Percentiles rank a stretch among this genome's conserved stretches.
phyloP scores from a whole-genome alignment of 2,888 invertebrate species.

The Thelaira solivaga region DNA sequence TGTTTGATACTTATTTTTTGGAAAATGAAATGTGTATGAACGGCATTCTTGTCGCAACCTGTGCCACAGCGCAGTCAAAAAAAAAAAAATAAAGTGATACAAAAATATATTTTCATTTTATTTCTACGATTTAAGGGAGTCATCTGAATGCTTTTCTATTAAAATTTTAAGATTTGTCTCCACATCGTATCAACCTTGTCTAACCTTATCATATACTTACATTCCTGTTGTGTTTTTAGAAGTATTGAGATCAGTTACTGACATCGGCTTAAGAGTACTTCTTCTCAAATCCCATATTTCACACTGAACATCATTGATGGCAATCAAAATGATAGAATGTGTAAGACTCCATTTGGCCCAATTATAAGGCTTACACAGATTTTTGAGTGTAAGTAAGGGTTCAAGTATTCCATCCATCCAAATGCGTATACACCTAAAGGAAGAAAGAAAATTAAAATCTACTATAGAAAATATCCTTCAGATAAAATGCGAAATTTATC shows the following conservation, averaged over 20 bases:
- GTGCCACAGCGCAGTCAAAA: no score
- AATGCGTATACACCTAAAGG: slow-evolving; percentile 80
- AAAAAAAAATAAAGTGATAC: no score
- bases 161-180: no score
- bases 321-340: slow-evolving; percentile 85
- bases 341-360: slow-evolving; percentile 85
- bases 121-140: no score
- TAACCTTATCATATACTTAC: slow-evolving; percentile 63
- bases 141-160: no score
- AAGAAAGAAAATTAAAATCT: neutral
- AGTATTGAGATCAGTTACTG: slow-evolving; percentile 67
- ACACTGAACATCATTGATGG: slow-evolving; percentile 82
- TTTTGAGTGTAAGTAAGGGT: slow-evolving; percentile 80
- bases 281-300: slow-evolving; percentile 88
- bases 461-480: no score
- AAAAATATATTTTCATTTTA: no score
- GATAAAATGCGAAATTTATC: no score
- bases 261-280: slow-evolving; percentile 82
- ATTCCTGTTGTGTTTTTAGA: slow-evolving; percentile 69
- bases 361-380: slow-evolving; percentile 78
- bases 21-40: no score
- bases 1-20: no score
- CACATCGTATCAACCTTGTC: no score
- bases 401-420: slow-evolving; percentile 86
- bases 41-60: no score